These are phyloP conservation scores for Grammomys surdaster DNA, from an alignment of 2,113 vertebrate species.

Conservation along the genomic window DNA sequence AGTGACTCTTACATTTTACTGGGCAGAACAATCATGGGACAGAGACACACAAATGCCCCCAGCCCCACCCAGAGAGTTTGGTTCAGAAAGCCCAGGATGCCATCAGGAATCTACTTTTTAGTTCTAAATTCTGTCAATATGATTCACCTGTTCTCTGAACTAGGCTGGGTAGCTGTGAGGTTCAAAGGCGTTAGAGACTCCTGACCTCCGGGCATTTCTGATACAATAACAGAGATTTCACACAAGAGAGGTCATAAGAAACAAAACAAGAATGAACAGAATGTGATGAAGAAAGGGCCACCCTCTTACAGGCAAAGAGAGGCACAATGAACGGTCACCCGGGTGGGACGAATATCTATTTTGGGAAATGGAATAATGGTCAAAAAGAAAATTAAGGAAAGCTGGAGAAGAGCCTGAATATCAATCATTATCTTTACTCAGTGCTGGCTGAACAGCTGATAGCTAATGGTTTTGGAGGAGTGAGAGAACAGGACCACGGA, in stretches of 20 bases:
- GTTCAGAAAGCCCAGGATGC: neutral
- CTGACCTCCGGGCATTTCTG: neutral
- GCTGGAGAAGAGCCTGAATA: neutral
- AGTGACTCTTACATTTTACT: constrained; percentile 5
- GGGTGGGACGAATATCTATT: neutral
- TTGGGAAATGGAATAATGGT: neutral
- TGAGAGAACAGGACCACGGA: constrained; percentile 16
- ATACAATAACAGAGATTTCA: neutral
- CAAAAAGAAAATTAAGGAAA: neutral
- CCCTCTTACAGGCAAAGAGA: neutral
- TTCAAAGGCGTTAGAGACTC: neutral
- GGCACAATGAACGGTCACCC: neutral
- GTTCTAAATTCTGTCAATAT: neutral
- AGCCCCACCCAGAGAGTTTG: neutral
- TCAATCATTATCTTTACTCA: neutral
- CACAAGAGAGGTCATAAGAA: neutral
- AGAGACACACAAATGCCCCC: neutral
- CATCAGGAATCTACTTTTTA: constrained; percentile 45
- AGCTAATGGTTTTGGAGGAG: neutral
- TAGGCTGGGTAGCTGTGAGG: neutral
- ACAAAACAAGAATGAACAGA: neutral
- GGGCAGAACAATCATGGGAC: neutral
- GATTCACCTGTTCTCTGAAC: neutral
- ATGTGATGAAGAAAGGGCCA: constrained; percentile 6
- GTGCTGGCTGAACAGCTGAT: neutral